phyloP scores from a whole-genome alignment of 2,888 invertebrate genomes.

The Coleophora deauratella region DNA sequence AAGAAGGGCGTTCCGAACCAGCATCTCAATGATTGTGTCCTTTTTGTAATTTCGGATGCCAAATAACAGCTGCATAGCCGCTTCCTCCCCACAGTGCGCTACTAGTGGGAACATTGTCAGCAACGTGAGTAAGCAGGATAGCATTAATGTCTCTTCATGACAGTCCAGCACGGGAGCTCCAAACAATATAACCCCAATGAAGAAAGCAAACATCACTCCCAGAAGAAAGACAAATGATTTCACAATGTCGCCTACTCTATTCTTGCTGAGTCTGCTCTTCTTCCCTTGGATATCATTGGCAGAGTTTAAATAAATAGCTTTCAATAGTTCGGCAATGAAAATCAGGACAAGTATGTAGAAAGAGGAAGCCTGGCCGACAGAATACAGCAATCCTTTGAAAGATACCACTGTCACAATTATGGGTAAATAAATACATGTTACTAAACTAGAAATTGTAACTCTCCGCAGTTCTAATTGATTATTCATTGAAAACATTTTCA shows the following conservation, averaged over 20 bases:
- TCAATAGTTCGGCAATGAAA: slow-evolving; percentile 70
- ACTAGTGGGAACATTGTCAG: slow-evolving; percentile 78
- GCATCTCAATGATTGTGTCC: slow-evolving; percentile 70
- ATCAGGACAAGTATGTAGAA: slow-evolving; percentile 55
- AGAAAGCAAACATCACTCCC: slow-evolving; percentile 67
- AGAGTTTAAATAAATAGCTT: slow-evolving; percentile 57
- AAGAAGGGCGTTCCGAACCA: slow-evolving; percentile 70
- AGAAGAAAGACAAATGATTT: slow-evolving; percentile 63
- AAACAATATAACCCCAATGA: slow-evolving; percentile 76
- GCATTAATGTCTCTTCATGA: slow-evolving; percentile 79
- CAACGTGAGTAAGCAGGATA: slow-evolving; percentile 75
- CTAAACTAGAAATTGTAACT: slow-evolving; percentile 65
- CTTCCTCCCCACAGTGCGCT: slow-evolving; percentile 75
- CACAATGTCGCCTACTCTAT: slow-evolving; percentile 58
- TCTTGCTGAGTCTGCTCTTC: slow-evolving; percentile 49
- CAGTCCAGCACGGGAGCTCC: slow-evolving; percentile 78
- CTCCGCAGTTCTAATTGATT: slow-evolving; percentile 55
- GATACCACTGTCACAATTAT: slow-evolving; percentile 71
- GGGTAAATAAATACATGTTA: slow-evolving; percentile 77
- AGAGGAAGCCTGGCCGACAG: slow-evolving; percentile 73
- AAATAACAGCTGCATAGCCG: slow-evolving; percentile 68
- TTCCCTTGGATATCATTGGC: slow-evolving; percentile 46
- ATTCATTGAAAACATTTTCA: slow-evolving; percentile 49
- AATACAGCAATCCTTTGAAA: slow-evolving; percentile 73
- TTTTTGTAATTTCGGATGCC: slow-evolving; percentile 64